phyloP scores from a whole-genome alignment of 1,140 invertebrate genomes.

The Thrips palmi region DNA sequence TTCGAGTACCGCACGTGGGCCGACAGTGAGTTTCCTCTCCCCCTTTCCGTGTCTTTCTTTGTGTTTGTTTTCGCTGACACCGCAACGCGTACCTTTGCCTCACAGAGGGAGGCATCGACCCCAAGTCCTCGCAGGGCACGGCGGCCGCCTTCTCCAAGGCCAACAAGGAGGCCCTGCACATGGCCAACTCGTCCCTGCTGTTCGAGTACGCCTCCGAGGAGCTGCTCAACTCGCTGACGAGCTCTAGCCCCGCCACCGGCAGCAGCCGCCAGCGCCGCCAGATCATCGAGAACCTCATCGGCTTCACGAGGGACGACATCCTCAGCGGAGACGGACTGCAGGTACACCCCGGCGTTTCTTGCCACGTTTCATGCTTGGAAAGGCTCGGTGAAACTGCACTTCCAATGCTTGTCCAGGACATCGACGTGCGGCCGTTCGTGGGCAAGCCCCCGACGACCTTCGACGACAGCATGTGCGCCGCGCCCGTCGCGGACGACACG shows the following conservation, averaged over 20 bases:
- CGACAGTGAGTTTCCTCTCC: slow-evolving; percentile 28
- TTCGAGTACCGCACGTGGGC: slow-evolving; percentile 60
- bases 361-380: too few relatives aligned
- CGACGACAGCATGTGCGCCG: too few relatives aligned
- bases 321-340: slow-evolving; percentile 34
- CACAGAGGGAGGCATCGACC: slow-evolving; percentile 53
- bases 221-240: slow-evolving; percentile 48
- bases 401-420: too few relatives aligned
- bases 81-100: background rate
- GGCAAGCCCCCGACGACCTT: too few relatives aligned
- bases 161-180: slow-evolving; percentile 54
- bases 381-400: too few relatives aligned
- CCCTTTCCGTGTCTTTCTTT: background rate
- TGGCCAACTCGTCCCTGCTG: slow-evolving; percentile 75
- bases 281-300: slow-evolving; percentile 42
- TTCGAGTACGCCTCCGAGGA: slow-evolving; percentile 74
- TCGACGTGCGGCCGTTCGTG: too few relatives aligned
- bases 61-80: background rate
- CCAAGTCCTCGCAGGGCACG: slow-evolving; percentile 66
- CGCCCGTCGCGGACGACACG: slow-evolving; percentile 26
- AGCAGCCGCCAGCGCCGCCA: slow-evolving; percentile 46
- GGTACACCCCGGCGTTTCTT: too few relatives aligned
- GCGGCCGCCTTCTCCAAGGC: slow-evolving; percentile 77
- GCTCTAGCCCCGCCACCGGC: slow-evolving; percentile 22
- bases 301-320: slow-evolving; percentile 44